These are phyloP conservation scores for Copidosoma aretas DNA, from an alignment of 2,888 invertebrate species.

Conservation along the genomic window DNA sequence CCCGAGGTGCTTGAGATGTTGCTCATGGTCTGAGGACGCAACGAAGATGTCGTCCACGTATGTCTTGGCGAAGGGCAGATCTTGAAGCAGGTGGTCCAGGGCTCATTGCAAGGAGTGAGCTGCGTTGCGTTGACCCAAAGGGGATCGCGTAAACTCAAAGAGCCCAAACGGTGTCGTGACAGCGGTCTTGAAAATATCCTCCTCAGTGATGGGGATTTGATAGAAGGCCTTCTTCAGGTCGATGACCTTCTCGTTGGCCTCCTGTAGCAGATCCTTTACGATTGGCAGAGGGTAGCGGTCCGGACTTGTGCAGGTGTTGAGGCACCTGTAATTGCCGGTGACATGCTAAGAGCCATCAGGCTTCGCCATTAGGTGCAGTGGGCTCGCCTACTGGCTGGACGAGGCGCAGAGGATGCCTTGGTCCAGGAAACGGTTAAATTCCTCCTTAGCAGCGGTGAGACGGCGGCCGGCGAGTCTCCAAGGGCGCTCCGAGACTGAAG, in stretches of 20 bases:
- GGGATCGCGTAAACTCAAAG: not conserved
- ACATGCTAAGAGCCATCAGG: too few relatives aligned
- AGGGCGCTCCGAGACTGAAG: not conserved
- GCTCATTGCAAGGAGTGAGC: not conserved
- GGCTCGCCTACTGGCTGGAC: too few relatives aligned
- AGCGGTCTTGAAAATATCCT: not conserved
- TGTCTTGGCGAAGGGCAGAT: not conserved
- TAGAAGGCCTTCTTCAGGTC: constrained; percentile 47
- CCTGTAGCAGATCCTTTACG: too few relatives aligned
- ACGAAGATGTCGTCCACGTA: too few relatives aligned
- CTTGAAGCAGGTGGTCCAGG: not conserved
- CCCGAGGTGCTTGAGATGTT: not conserved
- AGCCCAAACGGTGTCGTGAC: not conserved
- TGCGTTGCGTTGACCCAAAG: not conserved
- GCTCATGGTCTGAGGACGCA: too few relatives aligned
- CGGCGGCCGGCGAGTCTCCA: not conserved
- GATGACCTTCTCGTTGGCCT: too few relatives aligned
- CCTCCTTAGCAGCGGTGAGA: not conserved
- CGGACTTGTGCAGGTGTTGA: too few relatives aligned
- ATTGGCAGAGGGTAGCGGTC: too few relatives aligned
- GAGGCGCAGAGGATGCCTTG: not conserved
- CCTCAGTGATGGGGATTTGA: not conserved
- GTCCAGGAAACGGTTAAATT: not conserved
- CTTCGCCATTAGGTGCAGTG: too few relatives aligned
- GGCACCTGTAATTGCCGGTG: too few relatives aligned